These are phyloP conservation scores for Lepidothrix coronata DNA, from an alignment of 2,113 vertebrate genomes.

Conservation along the genomic window DNA sequence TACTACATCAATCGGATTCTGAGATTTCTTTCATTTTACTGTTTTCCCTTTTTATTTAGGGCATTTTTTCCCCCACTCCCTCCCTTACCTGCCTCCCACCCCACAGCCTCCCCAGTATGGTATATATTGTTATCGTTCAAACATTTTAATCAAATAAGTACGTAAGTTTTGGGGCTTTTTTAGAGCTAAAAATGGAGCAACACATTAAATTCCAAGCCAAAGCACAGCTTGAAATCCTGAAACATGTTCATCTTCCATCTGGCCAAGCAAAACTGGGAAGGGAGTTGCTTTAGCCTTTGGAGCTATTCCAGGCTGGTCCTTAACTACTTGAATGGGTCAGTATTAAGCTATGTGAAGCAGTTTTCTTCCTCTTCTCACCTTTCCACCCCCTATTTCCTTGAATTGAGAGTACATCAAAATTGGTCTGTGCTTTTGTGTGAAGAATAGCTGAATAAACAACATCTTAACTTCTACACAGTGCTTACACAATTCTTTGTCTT, in stretches of 20 bases:
- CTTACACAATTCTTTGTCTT: not conserved
- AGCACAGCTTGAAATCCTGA: constrained; percentile 8
- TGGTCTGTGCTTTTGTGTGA: not conserved
- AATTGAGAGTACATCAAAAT: not conserved
- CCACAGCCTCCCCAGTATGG: not conserved
- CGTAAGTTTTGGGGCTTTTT: not conserved
- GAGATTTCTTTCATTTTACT: not conserved
- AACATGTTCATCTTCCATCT: not conserved
- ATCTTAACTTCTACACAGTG: not conserved
- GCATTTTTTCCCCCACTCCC: rapidly evolving
- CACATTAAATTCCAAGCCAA: not conserved
- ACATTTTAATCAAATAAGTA: not conserved
- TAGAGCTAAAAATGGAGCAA: not conserved
- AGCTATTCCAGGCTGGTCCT: constrained; percentile 11
- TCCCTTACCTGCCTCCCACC: not conserved
- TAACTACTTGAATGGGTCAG: constrained; percentile 18
- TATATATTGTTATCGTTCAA: not conserved
- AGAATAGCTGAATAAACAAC: not conserved
- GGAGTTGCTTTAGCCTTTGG: constrained; percentile 17
- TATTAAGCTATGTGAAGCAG: constrained; percentile 26
- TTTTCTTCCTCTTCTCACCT: constrained; percentile 29
- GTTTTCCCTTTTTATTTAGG: not conserved
- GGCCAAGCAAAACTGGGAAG: constrained; percentile 2
- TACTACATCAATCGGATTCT: not conserved
- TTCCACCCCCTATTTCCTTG: not conserved